Percentiles rank a stretch among this genome's conserved stretches.
Evolutionary conservation across 2,797 vertebrate species (phyloP).

Genomic region (Enteromius anoplus): DNA sequence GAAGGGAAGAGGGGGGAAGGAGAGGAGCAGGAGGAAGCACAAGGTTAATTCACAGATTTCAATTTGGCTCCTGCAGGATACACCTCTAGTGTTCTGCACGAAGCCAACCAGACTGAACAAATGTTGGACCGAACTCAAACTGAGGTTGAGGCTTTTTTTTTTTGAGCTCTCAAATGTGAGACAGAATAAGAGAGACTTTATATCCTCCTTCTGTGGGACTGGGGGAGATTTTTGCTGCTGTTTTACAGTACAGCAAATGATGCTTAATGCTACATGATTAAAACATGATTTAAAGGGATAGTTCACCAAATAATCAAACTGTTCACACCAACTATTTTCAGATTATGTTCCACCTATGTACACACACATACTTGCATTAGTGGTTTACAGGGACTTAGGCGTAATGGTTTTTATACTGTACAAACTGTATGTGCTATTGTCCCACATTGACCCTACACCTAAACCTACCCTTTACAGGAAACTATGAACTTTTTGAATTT

Average conservation of each 20-base stretch:
- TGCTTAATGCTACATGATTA: not conserved
- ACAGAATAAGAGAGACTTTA: not conserved
- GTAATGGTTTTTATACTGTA: too few species aligned
- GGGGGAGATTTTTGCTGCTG: not conserved
- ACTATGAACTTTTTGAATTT: too few species aligned
- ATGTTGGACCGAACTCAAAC: conserved; percentile 38
- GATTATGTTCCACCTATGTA: too few species aligned
- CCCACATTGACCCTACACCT: too few species aligned
- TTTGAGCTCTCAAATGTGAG: not conserved
- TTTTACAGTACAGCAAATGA: conserved; percentile 2
- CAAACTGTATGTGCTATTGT: too few species aligned
- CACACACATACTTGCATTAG: too few species aligned
- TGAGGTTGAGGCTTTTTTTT: conserved; percentile 1
- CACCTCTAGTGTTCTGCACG: conserved; percentile 40
- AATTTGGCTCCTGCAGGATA: conserved; percentile 47
- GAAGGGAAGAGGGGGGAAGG: conserved; percentile 23
- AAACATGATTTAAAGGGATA: not conserved
- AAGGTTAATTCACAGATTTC: conserved; percentile 61
- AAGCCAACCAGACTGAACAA: conserved; percentile 25
- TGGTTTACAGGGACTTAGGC: too few species aligned
- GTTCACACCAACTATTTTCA: not conserved
- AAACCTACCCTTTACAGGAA: too few species aligned
- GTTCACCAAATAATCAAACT: not conserved
- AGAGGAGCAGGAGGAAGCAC: conserved; percentile 42
- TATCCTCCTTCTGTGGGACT: not conserved